phyloP scores from a whole-genome alignment of 2,888 invertebrate genomes.

The Heteromyza rotundicornis region DNA sequence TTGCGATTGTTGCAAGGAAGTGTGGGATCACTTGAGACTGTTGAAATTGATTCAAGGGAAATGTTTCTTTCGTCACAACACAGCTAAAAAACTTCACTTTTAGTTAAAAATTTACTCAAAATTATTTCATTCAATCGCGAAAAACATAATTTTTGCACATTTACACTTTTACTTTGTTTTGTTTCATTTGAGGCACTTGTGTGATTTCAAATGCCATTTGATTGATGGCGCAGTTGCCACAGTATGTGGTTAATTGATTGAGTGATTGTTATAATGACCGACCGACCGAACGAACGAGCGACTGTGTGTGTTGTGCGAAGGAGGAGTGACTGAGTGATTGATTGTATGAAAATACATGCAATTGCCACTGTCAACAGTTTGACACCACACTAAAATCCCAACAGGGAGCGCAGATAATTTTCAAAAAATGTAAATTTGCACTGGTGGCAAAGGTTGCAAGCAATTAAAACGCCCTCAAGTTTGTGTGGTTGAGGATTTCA shows the following conservation, averaged over 20 bases:
- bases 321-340: neutral
- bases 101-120: too few relatives aligned
- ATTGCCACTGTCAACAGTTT: slow-evolving; percentile 2
- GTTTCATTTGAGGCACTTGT: neutral
- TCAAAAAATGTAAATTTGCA: too few relatives aligned
- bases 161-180: neutral
- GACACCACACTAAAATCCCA: neutral
- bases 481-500: too few relatives aligned
- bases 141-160: neutral
- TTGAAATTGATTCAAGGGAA: neutral
- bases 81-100: too few relatives aligned
- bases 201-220: neutral
- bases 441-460: too few relatives aligned
- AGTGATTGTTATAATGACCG: neutral
- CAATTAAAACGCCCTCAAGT: too few relatives aligned
- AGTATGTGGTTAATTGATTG: neutral
- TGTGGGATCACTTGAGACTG: too few relatives aligned
- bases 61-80: too few relatives aligned
- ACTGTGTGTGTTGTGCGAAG: neutral
- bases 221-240: neutral
- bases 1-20: neutral
- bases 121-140: neutral
- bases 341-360: neutral
- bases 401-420: too few relatives aligned
- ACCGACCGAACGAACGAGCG: neutral